phyloP scores from a whole-genome alignment of 2,888 invertebrate species.

The Embidobia sp. region DNA sequence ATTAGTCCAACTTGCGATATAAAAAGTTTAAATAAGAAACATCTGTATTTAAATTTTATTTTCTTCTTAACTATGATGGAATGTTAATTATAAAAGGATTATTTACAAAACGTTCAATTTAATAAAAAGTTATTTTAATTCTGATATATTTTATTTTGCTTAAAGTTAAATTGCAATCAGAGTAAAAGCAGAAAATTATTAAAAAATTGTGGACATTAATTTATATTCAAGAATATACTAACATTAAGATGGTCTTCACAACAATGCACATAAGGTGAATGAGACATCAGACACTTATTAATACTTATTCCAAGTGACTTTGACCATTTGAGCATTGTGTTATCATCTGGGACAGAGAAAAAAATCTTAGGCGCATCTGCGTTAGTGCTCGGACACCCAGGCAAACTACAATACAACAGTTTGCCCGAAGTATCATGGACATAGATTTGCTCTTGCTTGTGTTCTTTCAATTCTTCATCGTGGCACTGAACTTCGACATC shows the following conservation, averaged over 20 bases:
- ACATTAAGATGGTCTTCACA: slow-evolving; percentile 48
- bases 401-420: slow-evolving; percentile 22
- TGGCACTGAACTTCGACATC: slow-evolving; percentile 11
- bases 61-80: too few species aligned
- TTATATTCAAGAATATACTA: slow-evolving; percentile 20
- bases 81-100: too few species aligned
- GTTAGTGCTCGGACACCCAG: slow-evolving; percentile 21
- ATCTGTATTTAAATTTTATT: too few species aligned
- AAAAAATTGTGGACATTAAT: too few species aligned
- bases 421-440: slow-evolving; percentile 1
- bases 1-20: background rate
- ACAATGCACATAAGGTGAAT: slow-evolving; percentile 21
- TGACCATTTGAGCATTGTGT: background rate
- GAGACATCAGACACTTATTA: slow-evolving; percentile 23
- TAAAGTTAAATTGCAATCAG: too few species aligned
- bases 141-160: background rate
- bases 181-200: too few species aligned
- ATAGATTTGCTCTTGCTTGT: slow-evolving; percentile 4
- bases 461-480: background rate
- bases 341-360: slow-evolving; percentile 20
- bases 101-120: too few species aligned
- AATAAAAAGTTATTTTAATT: background rate
- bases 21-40: background rate
- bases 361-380: slow-evolving; percentile 11
- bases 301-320: slow-evolving; percentile 5